Conservation (phyloP, 2,797 vertebrate genomes). For the Carduelis carduelis region DNA sequence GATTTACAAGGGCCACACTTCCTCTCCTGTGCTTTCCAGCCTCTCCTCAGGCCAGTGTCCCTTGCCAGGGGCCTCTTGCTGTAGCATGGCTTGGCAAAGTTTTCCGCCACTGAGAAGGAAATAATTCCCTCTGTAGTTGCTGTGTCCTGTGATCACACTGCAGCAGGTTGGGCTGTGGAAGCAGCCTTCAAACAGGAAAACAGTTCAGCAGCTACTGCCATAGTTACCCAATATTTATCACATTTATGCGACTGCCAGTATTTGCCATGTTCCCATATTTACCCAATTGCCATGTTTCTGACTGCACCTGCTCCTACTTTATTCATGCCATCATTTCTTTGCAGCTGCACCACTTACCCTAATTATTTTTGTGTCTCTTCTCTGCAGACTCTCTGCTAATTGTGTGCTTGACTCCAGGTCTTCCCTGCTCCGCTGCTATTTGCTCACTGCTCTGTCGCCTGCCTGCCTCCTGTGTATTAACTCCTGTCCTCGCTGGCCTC, state of each 20-base stretch:
- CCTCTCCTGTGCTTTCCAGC: neutral
- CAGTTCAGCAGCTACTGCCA: neutral
- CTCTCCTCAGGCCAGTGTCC: neutral
- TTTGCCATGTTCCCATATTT: neutral
- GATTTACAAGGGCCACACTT: slow-evolving; percentile 16
- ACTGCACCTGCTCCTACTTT: neutral
- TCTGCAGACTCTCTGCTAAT: slow-evolving; percentile 34
- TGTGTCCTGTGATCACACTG: neutral
- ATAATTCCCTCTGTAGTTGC: neutral
- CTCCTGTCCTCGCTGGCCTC: neutral
- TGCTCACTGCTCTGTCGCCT: neutral
- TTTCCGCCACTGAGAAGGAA: neutral
- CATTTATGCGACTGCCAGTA: neutral
- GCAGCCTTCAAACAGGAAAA: neutral
- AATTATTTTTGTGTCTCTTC: slow-evolving; percentile 46
- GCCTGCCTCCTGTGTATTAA: neutral
- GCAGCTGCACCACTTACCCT: slow-evolving; percentile 1
- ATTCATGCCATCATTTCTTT: slow-evolving; percentile 6
- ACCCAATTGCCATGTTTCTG: neutral
- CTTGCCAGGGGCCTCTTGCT: neutral
- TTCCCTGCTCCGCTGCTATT: neutral
- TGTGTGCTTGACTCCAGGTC: slow-evolving; percentile 26
- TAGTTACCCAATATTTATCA: neutral
- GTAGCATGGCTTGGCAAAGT: neutral
- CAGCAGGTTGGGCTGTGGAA: neutral